Evolutionary conservation across 2,888 invertebrate species (phyloP).

Genomic region (Scrobipalpa costella): DNA sequence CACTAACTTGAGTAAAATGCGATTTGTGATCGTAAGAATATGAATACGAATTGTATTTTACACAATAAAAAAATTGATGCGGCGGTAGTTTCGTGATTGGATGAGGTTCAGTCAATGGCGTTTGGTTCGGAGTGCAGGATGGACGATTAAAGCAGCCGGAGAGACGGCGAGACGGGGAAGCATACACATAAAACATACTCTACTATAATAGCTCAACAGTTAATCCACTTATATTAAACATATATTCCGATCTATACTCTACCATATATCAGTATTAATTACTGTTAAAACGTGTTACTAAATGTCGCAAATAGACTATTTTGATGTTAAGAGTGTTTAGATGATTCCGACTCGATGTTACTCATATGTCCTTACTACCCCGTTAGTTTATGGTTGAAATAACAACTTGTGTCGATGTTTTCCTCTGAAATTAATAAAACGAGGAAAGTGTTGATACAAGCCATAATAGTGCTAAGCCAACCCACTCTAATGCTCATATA

Average conservation of each 20-base stretch:
- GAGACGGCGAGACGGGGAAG: slow-evolving; percentile 76
- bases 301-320: slow-evolving; percentile 44
- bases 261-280: slow-evolving; percentile 65
- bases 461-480: slow-evolving; percentile 33
- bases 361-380: slow-evolving; percentile 52
- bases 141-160: slow-evolving; percentile 73
- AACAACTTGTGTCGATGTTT: slow-evolving; percentile 50
- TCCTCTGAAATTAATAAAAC: neutral
- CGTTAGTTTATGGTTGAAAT: slow-evolving; percentile 63
- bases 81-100: neutral
- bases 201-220: slow-evolving; percentile 50
- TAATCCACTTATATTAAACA: slow-evolving; percentile 52
- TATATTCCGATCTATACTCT: slow-evolving; percentile 58
- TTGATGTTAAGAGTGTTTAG: slow-evolving; percentile 57
- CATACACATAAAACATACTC: slow-evolving; percentile 52
- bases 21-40: too few relatives aligned
- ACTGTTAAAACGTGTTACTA: slow-evolving; percentile 57
- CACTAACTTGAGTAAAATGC: neutral
- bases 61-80: too few relatives aligned
- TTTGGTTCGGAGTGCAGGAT: slow-evolving; percentile 69
- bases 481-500: slow-evolving; percentile 30
- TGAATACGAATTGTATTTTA: too few relatives aligned
- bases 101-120: slow-evolving; percentile 42
- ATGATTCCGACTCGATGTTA: slow-evolving; percentile 43
- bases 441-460: slow-evolving; percentile 35